These are phyloP conservation scores for Lasioglossum malachurum DNA, from an alignment of 2,888 invertebrate genomes.

Conservation along the genomic window DNA sequence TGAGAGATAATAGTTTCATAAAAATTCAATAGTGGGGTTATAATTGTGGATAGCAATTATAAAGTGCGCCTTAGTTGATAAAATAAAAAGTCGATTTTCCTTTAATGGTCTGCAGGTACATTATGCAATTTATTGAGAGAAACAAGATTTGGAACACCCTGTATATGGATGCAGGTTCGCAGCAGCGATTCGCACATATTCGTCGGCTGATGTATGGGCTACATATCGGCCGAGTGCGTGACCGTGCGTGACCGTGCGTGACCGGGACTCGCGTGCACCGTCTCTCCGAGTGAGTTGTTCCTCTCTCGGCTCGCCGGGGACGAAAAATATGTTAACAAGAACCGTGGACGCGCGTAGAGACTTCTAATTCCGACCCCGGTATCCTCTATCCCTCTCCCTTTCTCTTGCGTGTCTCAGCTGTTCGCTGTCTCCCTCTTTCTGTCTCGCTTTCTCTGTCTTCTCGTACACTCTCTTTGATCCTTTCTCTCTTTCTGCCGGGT, in stretches of 20 bases:
- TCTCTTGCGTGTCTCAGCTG: too few relatives aligned
- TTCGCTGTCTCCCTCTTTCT: not conserved
- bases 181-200: not conserved
- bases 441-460: not conserved
- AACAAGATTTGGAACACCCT: not conserved
- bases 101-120: too few relatives aligned
- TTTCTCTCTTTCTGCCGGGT: conserved; percentile 24
- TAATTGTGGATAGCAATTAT: too few relatives aligned
- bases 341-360: conserved; percentile 71
- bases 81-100: too few relatives aligned
- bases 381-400: not conserved
- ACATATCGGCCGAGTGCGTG: conserved; percentile 70
- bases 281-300: conserved; percentile 75
- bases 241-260: conserved; percentile 78
- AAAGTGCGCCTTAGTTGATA: too few relatives aligned
- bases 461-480: not conserved
- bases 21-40: too few relatives aligned
- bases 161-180: not conserved
- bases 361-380: conserved; percentile 65
- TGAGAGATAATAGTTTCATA: too few relatives aligned
- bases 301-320: conserved; percentile 66
- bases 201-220: conserved; percentile 63
- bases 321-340: conserved; percentile 82
- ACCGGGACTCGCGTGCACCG: conserved; percentile 71
- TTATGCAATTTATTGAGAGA: too few relatives aligned